Conservation (phyloP, 2,888 invertebrate species). For the Erynnis tages region DNA sequence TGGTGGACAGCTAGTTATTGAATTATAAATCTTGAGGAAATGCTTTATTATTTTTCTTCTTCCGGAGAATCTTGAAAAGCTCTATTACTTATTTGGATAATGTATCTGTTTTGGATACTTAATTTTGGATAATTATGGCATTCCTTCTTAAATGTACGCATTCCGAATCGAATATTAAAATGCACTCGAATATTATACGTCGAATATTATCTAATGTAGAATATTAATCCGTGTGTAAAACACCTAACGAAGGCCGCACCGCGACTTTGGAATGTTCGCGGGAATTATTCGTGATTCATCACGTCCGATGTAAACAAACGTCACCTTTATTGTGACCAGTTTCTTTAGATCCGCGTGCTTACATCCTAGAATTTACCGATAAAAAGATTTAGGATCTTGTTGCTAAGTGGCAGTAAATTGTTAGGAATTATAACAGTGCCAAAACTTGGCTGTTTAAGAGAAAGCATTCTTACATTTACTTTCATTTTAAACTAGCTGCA, state of each 20-base stretch:
- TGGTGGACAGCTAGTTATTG: too few species aligned
- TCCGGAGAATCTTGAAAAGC: too few species aligned
- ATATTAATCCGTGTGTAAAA: slow-evolving; percentile 37
- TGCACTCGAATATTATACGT: neutral
- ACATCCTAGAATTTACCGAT: slow-evolving; percentile 26
- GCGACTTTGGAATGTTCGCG: slow-evolving; percentile 50
- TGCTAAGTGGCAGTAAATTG: neutral
- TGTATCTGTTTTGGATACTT: too few species aligned
- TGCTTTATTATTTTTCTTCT: too few species aligned
- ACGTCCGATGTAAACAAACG: slow-evolving; percentile 62
- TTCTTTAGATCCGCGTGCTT: slow-evolving; percentile 59
- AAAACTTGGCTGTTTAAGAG: too few species aligned
- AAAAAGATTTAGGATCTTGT: neutral
- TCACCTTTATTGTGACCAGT: slow-evolving; percentile 50
- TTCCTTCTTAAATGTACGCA: too few species aligned
- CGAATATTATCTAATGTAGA: neutral
- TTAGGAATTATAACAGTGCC: neutral
- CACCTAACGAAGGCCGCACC: slow-evolving; percentile 53
- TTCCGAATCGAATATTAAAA: too few species aligned
- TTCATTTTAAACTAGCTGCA: too few species aligned
- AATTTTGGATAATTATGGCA: too few species aligned
- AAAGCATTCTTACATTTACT: too few species aligned
- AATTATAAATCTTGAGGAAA: too few species aligned
- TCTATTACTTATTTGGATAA: too few species aligned
- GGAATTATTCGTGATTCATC: slow-evolving; percentile 71